Percentiles rank a stretch among this genome's conserved stretches.
Conservation (phyloP, 2,797 vertebrate genomes). For the Sebastes iracundus region DNA sequence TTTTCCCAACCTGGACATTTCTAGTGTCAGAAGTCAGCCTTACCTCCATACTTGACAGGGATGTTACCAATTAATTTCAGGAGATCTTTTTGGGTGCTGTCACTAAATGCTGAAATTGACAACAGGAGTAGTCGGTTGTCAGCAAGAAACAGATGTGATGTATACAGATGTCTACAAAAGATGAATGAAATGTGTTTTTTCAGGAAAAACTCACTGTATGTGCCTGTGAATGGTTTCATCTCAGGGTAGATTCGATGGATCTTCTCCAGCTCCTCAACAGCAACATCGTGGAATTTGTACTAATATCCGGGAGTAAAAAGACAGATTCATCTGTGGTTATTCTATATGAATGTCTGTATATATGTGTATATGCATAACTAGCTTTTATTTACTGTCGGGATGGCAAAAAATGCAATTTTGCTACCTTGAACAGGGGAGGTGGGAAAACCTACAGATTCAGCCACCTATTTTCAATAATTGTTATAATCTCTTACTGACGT, state of each 20-base stretch:
- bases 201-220: conserved; percentile 88
- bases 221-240: conserved; percentile 83
- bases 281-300: conserved; percentile 97
- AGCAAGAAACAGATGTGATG: not conserved
- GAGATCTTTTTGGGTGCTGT: conserved; percentile 93
- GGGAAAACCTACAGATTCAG: not conserved
- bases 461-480: not conserved
- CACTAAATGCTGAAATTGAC: conserved; percentile 87
- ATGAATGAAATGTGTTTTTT: too few relatives aligned
- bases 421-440: not conserved
- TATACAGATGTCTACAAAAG: not conserved
- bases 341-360: not conserved
- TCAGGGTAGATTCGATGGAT: conserved; percentile 83
- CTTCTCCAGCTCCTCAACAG: conserved; percentile 91
- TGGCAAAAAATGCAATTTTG: not conserved
- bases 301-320: conserved; percentile 43
- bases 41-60: conserved; percentile 91
- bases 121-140: not conserved
- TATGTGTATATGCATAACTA: not conserved
- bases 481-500: too few relatives aligned
- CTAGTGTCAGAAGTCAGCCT: not conserved
- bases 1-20: not conserved
- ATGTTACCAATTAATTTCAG: conserved; percentile 91
- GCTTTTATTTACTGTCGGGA: not conserved
- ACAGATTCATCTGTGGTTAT: not conserved